Evolutionary conservation across 2,888 invertebrate species (phyloP).

Genomic region (Caenorhabditis sp.): DNA sequence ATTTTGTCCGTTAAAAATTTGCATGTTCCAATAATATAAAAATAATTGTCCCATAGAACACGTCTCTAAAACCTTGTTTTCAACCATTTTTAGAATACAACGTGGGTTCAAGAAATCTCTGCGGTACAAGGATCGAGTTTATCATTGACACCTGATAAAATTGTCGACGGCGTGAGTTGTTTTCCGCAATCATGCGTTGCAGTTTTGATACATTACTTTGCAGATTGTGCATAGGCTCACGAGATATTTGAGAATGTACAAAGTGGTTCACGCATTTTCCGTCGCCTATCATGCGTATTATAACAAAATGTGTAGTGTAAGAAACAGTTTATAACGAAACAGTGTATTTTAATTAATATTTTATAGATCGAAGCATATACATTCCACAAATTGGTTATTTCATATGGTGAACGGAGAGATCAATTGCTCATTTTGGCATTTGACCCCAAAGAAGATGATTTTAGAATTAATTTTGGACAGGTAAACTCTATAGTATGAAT

Average conservation of each 20-base stretch:
- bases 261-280: conserved; percentile 59
- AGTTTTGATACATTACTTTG: background rate
- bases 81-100: conserved; percentile 24
- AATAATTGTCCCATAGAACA: background rate
- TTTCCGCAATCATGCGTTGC: background rate
- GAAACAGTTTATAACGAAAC: conserved; percentile 2
- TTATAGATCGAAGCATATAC: conserved; percentile 84
- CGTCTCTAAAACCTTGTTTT: no score
- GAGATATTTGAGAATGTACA: conserved; percentile 60
- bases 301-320: conserved; percentile 55
- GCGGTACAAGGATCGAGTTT: conserved; percentile 8
- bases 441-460: conserved; percentile 39
- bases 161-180: conserved; percentile 13
- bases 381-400: conserved; percentile 87
- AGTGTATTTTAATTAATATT: background rate
- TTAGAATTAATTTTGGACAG: conserved; percentile 51
- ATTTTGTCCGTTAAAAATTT: no score
- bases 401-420: conserved; percentile 78
- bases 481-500: conserved; percentile 3
- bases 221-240: conserved; percentile 44
- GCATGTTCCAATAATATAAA: no score
- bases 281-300: conserved; percentile 51
- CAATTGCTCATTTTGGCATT: conserved; percentile 60
- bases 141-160: conserved; percentile 7
- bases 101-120: conserved; percentile 34